A percentile compares a stretch with the other conserved stretches of the same genome.
These are phyloP conservation scores for Pyralis farinalis DNA, from an alignment of 2,888 invertebrate genomes.

Conservation along the genomic window DNA sequence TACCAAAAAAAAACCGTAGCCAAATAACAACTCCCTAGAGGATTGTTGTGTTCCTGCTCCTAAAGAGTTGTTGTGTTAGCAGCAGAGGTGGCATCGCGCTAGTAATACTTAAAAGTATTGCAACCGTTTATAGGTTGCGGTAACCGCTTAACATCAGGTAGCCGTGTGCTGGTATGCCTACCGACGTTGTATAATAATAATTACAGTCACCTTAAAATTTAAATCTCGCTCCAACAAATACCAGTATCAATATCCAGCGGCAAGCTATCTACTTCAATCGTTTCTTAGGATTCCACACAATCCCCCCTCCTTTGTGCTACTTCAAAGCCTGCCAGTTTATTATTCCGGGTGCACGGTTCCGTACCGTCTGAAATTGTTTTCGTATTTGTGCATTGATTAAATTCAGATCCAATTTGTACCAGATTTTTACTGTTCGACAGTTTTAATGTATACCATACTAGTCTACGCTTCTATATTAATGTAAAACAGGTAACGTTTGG, in stretches of 20 bases:
- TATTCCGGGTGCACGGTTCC: conserved; percentile 52
- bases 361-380: conserved; percentile 31
- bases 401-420: conserved; percentile 16
- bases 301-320: conserved; percentile 55
- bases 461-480: too few relatives aligned
- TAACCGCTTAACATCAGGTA: too few relatives aligned
- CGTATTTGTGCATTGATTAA: conserved; percentile 26
- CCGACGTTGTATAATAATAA: too few relatives aligned
- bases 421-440: neutral
- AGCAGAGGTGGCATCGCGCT: neutral
- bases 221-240: conserved; percentile 37
- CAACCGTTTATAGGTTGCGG: too few relatives aligned
- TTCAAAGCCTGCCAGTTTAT: conserved; percentile 67
- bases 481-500: too few relatives aligned
- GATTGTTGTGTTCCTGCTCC: neutral
- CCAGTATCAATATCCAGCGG: conserved; percentile 60
- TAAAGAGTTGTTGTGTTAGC: conserved; percentile 1
- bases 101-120: neutral
- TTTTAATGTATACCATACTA: too few relatives aligned
- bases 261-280: conserved; percentile 69
- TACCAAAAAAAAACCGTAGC: too few relatives aligned
- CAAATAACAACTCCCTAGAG: neutral
- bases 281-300: conserved; percentile 39
- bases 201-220: too few relatives aligned
- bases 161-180: too few relatives aligned